Evolutionary conservation across 2,888 invertebrate species (phyloP).

Genomic region (Metalampra italica): DNA sequence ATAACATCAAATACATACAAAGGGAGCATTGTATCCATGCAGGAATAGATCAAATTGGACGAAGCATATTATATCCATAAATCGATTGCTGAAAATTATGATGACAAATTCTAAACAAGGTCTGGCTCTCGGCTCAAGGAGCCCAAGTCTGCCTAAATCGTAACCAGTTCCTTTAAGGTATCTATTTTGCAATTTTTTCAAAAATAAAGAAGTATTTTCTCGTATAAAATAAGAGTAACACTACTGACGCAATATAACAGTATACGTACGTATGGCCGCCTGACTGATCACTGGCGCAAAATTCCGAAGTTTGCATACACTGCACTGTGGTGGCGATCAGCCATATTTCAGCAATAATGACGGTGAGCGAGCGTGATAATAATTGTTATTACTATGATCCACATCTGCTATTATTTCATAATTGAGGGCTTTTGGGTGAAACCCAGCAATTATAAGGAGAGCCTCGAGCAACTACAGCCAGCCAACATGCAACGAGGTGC

Average conservation of each 20-base stretch:
- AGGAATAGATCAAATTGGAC: no score
- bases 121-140: no score
- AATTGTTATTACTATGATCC: slow-evolving; percentile 79
- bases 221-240: not conserved
- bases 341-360: slow-evolving; percentile 76
- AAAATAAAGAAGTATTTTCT: no score
- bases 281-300: slow-evolving; percentile 30
- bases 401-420: slow-evolving; percentile 79
- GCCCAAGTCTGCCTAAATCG: no score
- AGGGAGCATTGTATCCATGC: no score
- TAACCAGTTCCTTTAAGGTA: no score
- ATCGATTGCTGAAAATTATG: no score
- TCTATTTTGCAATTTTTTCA: no score
- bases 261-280: not conserved
- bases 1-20: no score
- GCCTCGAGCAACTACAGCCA: slow-evolving; percentile 63
- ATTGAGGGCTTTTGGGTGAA: slow-evolving; percentile 77
- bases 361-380: slow-evolving; percentile 74
- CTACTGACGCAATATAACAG: not conserved
- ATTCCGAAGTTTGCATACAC: slow-evolving; percentile 65
- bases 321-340: slow-evolving; percentile 40
- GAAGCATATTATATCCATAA: no score
- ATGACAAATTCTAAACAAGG: no score
- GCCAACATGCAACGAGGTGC: slow-evolving; percentile 70
- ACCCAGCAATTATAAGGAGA: slow-evolving; percentile 76